Base-by-base conservation (phyloP, 2,888 invertebrate genomes). In the Brachyptera risi region DNA sequence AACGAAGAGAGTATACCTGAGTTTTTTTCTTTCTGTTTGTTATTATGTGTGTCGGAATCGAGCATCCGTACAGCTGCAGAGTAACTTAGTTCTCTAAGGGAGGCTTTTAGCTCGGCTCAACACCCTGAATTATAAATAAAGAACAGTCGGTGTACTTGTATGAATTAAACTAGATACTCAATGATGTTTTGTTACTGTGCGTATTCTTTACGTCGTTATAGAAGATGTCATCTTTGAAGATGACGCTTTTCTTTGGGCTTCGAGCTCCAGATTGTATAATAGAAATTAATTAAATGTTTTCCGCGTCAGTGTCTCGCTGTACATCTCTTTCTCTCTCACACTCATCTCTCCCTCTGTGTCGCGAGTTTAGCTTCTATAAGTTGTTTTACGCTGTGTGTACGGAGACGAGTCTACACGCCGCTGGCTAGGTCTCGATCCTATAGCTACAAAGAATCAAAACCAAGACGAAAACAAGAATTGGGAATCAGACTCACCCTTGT, bases 1-100 rank as follows among this genome's bases (percentile, higher is more conserved):
- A 24, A 54, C 37, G 54, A 54, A 54, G 54, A 51, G 50, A 54
- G 54, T 54, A 37, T 54, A 37, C 54, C 54, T 54, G 54, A 37
- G 54, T 21, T 47, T 47, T 40, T 47, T 47, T 24, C 40, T 15
- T 40, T n/a, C n/a, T n/a, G n/a, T n/a, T n/a, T n/a, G n/a, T n/a
- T n/a, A n/a, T n/a, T n/a, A n/a, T n/a, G n/a, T n/a, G n/a, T n/a
- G n/a, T n/a, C n/a, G n/a, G n/a, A n/a, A n/a, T 23, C 15, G 31
- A 27, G 50, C 19, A 21, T 54, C 23, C 17, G 19, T 13, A 35
- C 51, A 51, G 51, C 51, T 54, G 54, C 54, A 21, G 24, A 21
- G 47, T 13, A 19, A 15, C 42, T 21, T 2, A 21, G 42, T 19
- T 42, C 21, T 42, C 24, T 21, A 5, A 31, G 47, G 47, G 47